Conservation (phyloP, 1,140 invertebrate species). For the Pseudomyrmex sp. region DNA sequence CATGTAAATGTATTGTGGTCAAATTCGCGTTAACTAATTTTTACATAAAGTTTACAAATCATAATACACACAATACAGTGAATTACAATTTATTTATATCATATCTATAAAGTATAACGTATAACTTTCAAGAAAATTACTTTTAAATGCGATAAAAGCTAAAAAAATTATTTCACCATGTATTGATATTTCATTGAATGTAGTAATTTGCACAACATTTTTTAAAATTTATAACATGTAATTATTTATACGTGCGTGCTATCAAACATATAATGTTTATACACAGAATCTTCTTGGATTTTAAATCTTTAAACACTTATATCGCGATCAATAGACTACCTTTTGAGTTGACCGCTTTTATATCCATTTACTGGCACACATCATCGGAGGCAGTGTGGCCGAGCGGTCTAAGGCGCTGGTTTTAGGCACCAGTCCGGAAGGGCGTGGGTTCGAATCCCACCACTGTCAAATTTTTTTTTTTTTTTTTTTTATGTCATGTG, state of each 20-base stretch:
- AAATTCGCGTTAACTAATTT: not conserved
- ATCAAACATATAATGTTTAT: not conserved
- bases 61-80: too few species aligned
- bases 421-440: conserved; percentile 87
- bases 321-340: conserved; percentile 9
- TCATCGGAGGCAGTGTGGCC: conserved; percentile 85
- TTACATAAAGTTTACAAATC: not conserved
- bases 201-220: too few species aligned
- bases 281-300: not conserved
- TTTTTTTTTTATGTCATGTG: not conserved
- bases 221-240: not conserved
- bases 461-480: conserved; percentile 84
- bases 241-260: not conserved
- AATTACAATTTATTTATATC: too few species aligned
- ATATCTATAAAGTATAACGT: too few species aligned
- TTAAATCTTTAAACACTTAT: not conserved
- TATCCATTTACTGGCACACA: not conserved
- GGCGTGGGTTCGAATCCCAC: conserved; percentile 87
- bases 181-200: not conserved
- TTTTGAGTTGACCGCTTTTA: fast-evolving
- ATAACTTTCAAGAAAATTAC: not conserved
- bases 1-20: not conserved
- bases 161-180: not conserved
- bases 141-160: too few species aligned
- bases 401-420: conserved; percentile 87